phyloP scores from a whole-genome alignment of 2,888 invertebrate species.

The Luffia ferchaultella region DNA sequence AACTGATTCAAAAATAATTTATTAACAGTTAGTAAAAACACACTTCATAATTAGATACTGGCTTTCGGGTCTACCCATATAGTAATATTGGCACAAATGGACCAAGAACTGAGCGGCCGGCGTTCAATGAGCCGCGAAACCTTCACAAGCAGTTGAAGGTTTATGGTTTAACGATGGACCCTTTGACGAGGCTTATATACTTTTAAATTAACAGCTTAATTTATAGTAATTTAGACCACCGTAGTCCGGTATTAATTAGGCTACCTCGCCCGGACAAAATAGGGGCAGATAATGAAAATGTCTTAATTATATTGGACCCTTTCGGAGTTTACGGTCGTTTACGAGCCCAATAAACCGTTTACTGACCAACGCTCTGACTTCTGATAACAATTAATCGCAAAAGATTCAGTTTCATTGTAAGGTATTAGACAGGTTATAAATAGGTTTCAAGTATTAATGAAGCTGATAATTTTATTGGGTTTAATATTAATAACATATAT shows the following conservation, averaged over 20 bases:
- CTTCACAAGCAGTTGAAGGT: slow-evolving; percentile 19
- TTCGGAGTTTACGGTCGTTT: slow-evolving; percentile 6
- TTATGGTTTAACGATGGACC: slow-evolving; percentile 31
- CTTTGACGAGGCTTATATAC: slow-evolving; percentile 15
- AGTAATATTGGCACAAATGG: no score
- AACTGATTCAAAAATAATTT: no score
- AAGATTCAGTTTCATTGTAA: no score
- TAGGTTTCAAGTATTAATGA: no score
- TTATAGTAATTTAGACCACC: slow-evolving; percentile 57
- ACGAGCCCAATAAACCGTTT: neutral
- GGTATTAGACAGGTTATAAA: no score
- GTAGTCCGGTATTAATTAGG: slow-evolving; percentile 34
- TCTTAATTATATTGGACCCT: slow-evolving; percentile 56
- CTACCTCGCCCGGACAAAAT: slow-evolving; percentile 47
- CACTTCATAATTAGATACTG: no score
- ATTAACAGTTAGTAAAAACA: no score
- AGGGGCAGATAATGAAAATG: slow-evolving; percentile 59
- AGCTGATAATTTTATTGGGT: no score
- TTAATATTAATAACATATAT: no score
- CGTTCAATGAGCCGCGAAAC: slow-evolving; percentile 39
- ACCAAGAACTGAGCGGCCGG: neutral
- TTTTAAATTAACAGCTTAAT: slow-evolving; percentile 56
- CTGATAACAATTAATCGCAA: no score
- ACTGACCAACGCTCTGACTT: no score
- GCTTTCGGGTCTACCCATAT: no score